A percentile compares a stretch with the other conserved stretches of the same genome.
These are phyloP conservation scores for Ivindomyrus marchei DNA, from an alignment of 2,113 vertebrate species.

Conservation along the genomic window DNA sequence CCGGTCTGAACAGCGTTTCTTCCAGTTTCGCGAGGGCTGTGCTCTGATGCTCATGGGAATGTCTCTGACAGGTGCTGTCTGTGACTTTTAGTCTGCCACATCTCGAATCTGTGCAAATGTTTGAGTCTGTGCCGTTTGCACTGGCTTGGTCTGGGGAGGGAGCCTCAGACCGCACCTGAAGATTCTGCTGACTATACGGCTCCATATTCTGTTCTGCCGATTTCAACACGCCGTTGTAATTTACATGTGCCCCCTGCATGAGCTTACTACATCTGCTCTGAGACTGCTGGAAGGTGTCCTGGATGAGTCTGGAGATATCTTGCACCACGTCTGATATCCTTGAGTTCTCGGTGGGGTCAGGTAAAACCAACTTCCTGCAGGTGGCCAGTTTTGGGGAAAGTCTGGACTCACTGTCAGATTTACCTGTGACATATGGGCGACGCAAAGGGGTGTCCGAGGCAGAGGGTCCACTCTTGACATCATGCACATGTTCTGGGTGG, in stretches of 20 bases:
- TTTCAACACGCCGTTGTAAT: slow-evolving; percentile 49
- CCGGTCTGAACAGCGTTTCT: slow-evolving; percentile 56
- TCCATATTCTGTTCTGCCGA: slow-evolving; percentile 41
- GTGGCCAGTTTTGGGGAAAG: slow-evolving; percentile 68
- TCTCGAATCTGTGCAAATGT: slow-evolving; percentile 67
- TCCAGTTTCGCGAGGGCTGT: slow-evolving; percentile 69
- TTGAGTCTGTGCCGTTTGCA: slow-evolving; percentile 47
- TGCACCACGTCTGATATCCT: slow-evolving; percentile 63
- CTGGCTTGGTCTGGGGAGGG: slow-evolving; percentile 45
- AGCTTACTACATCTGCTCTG: slow-evolving; percentile 47
- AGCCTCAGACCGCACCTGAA: slow-evolving; percentile 53
- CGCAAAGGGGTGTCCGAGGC: slow-evolving; percentile 63
- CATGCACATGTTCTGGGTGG: slow-evolving; percentile 49
- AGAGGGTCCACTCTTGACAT: slow-evolving; percentile 55
- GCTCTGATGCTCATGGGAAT: slow-evolving; percentile 51
- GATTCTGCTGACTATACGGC: slow-evolving; percentile 53
- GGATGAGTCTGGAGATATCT: slow-evolving; percentile 67
- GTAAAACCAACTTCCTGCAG: slow-evolving; percentile 71
- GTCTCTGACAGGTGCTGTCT: slow-evolving; percentile 43
- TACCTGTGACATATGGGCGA: slow-evolving; percentile 42
- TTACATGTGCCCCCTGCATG: slow-evolving; percentile 47
- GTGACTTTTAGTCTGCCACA: slow-evolving; percentile 47
- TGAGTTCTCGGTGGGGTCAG: slow-evolving; percentile 56
- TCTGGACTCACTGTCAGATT: slow-evolving; percentile 54
- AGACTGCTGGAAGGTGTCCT: slow-evolving; percentile 65